A percentile compares a stretch with the other conserved stretches of the same genome.
Evolutionary conservation across 2,888 invertebrate genomes (phyloP).

Genomic region (Pachycephus smyrnensis): DNA sequence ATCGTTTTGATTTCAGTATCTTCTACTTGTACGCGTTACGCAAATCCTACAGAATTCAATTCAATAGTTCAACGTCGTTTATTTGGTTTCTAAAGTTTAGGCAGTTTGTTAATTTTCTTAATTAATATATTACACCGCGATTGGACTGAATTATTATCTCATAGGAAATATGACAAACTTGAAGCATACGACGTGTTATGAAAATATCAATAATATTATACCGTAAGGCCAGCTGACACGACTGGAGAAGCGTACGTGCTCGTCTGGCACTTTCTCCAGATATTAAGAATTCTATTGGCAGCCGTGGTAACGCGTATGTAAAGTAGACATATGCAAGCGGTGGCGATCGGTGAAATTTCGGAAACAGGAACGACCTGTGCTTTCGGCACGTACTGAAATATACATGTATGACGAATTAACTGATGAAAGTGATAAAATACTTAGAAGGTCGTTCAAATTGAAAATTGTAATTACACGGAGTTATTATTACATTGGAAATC

Average conservation of each 20-base stretch:
- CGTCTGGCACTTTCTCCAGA: constrained; percentile 33
- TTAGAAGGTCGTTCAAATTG: background rate
- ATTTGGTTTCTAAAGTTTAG: background rate
- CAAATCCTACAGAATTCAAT: no score
- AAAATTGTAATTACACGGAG: background rate
- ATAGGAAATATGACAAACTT: background rate
- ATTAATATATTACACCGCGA: background rate
- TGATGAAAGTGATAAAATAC: background rate
- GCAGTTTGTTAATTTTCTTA: background rate
- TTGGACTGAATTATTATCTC: background rate
- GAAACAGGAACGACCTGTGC: background rate
- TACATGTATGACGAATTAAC: background rate
- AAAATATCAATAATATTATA: background rate
- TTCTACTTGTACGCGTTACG: no score
- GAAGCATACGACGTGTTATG: background rate
- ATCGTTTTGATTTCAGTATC: no score
- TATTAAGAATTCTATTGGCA: constrained; percentile 34
- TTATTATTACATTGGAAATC: no score
- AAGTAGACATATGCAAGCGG: background rate
- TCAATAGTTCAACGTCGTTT: no score
- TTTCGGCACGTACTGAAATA: background rate
- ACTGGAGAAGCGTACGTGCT: background rate
- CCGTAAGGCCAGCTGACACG: background rate
- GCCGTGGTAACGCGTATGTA: background rate
- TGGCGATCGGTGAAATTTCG: background rate